phyloP scores from a whole-genome alignment of 1,140 invertebrate species.

The Frieseomelitta varia region DNA sequence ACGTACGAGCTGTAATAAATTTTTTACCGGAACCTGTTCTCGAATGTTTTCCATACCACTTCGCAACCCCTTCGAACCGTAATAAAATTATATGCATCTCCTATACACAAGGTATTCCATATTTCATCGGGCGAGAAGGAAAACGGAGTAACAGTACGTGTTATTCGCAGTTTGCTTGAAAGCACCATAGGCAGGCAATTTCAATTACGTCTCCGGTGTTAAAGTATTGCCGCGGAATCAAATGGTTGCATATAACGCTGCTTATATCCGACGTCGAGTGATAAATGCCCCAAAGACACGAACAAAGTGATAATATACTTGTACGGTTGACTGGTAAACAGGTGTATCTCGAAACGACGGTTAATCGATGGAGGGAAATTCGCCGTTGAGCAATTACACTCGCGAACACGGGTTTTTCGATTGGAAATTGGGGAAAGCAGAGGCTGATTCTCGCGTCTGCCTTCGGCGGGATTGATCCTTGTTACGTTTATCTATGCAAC shows the following conservation, averaged over 20 bases:
- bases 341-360: conserved; percentile 1
- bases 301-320: conserved; percentile 23
- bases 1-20: conserved; percentile 7
- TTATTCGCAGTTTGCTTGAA: background rate
- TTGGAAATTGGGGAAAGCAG: background rate
- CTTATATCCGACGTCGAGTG: conserved; percentile 25
- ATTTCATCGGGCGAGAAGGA: background rate
- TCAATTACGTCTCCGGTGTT: conserved; percentile 39
- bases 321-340: conserved; percentile 1
- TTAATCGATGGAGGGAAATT: conserved; percentile 9
- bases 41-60: background rate
- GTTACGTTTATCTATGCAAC: background rate
- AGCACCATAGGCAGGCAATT: conserved; percentile 14
- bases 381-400: background rate
- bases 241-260: conserved; percentile 5
- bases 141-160: background rate
- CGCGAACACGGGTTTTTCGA: background rate
- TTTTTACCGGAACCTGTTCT: background rate
- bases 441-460: too few species aligned
- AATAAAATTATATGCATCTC: conserved; percentile 22
- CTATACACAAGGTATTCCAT: conserved; percentile 3
- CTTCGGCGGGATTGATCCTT: too few species aligned
- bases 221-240: conserved; percentile 35
- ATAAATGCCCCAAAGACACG: conserved; percentile 30
- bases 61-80: background rate